phyloP scores from a whole-genome alignment of 2,113 vertebrate genomes.

The Scalopus aquaticus region DNA sequence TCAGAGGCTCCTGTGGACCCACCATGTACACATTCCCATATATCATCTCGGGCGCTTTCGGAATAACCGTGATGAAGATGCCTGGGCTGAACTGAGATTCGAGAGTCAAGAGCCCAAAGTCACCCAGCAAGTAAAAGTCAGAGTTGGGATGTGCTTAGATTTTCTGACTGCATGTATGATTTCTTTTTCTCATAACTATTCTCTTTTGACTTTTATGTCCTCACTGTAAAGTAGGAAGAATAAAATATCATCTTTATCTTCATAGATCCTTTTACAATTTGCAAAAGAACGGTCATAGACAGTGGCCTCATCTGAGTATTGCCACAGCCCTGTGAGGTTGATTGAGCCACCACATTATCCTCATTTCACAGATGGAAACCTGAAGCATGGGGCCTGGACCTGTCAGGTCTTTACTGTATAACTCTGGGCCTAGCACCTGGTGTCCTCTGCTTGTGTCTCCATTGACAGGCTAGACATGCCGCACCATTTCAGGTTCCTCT shows the following conservation, averaged over 20 bases:
- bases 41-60: neutral
- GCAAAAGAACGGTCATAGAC: neutral
- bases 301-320: neutral
- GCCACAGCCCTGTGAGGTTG: neutral
- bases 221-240: neutral
- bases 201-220: neutral
- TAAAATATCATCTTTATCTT: neutral
- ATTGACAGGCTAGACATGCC: neutral
- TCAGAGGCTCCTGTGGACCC: neutral
- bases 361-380: neutral
- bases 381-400: neutral
- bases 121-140: neutral
- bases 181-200: neutral
- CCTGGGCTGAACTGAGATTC: neutral
- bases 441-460: neutral
- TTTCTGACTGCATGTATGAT: neutral
- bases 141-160: neutral
- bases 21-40: neutral
- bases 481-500: neutral
- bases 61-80: neutral
- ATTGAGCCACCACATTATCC: fast-evolving
- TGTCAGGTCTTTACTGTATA: neutral
- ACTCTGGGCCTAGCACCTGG: no score
- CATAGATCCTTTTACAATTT: neutral
- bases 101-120: neutral